Evolutionary conservation across 2,888 invertebrate genomes (phyloP).

Genomic region (Metellina segmentata): DNA sequence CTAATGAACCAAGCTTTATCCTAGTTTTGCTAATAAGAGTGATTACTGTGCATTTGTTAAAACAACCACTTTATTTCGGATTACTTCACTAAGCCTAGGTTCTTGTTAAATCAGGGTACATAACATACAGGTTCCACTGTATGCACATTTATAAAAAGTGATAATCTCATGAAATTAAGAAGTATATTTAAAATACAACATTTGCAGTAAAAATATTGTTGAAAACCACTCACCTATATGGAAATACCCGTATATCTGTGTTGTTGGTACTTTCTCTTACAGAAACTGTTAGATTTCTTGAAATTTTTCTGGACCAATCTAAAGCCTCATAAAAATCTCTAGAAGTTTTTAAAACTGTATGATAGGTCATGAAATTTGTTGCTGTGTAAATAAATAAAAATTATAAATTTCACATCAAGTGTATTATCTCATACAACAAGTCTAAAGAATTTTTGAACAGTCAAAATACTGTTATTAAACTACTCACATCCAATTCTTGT

Average conservation of each 20-base stretch:
- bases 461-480: background rate
- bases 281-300: constrained; percentile 87
- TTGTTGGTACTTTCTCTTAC: constrained; percentile 81
- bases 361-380: constrained; percentile 94
- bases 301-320: constrained; percentile 87
- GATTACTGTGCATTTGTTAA: too few relatives aligned
- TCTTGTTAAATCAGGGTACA: too few relatives aligned
- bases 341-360: constrained; percentile 89
- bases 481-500: constrained; percentile 68
- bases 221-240: constrained; percentile 86
- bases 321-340: constrained; percentile 92
- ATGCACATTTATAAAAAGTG: too few relatives aligned
- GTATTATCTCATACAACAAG: too few relatives aligned
- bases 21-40: too few relatives aligned
- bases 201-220: background rate
- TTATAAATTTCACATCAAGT: background rate
- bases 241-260: constrained; percentile 85
- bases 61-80: too few relatives aligned
- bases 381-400: constrained; percentile 81
- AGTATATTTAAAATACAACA: background rate
- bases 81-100: too few relatives aligned
- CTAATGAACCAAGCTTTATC: too few relatives aligned
- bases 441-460: too few relatives aligned
- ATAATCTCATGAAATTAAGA: background rate
- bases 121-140: too few relatives aligned